Evolutionary conservation across 2,888 invertebrate species (phyloP).

Genomic region (Pseudolycoriella hygida): DNA sequence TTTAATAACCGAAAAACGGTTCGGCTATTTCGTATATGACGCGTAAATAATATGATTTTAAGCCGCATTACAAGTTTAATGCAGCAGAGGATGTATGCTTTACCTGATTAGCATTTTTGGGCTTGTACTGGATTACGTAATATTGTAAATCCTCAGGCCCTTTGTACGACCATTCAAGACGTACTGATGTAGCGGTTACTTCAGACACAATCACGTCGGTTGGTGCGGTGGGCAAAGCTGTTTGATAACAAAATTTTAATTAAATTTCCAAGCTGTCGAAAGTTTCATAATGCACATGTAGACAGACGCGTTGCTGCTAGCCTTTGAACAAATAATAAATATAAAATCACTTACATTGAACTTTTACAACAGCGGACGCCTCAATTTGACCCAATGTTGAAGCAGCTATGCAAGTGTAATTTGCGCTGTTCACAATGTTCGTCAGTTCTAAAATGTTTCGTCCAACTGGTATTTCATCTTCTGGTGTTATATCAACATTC

Average conservation of each 20-base stretch:
- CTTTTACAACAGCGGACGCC: conserved; percentile 73
- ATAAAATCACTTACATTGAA: conserved; percentile 62
- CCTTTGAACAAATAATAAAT: background rate
- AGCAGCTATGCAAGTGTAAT: conserved; percentile 93
- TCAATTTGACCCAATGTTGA: conserved; percentile 89
- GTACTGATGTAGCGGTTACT: conserved; percentile 83
- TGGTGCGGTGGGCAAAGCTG: conserved; percentile 83
- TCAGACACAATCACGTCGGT: conserved; percentile 80
- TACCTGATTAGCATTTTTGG: conserved; percentile 73
- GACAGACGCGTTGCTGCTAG: background rate
- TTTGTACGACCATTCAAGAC: conserved; percentile 84
- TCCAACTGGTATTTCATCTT: conserved; percentile 70
- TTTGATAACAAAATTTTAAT: background rate
- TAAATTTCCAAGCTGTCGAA: background rate
- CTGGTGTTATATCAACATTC: conserved; percentile 70
- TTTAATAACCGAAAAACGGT: background rate
- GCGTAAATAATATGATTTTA: background rate
- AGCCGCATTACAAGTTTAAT: background rate
- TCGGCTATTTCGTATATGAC: background rate
- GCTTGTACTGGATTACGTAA: conserved; percentile 93
- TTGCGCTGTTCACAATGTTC: conserved; percentile 80
- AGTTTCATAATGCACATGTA: background rate
- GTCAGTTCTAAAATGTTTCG: conserved; percentile 73
- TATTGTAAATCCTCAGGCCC: conserved; percentile 81
- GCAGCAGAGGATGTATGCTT: conserved; percentile 8